These are phyloP conservation scores for Coenonympha arcania DNA, from an alignment of 2,888 invertebrate species.

Conservation along the genomic window DNA sequence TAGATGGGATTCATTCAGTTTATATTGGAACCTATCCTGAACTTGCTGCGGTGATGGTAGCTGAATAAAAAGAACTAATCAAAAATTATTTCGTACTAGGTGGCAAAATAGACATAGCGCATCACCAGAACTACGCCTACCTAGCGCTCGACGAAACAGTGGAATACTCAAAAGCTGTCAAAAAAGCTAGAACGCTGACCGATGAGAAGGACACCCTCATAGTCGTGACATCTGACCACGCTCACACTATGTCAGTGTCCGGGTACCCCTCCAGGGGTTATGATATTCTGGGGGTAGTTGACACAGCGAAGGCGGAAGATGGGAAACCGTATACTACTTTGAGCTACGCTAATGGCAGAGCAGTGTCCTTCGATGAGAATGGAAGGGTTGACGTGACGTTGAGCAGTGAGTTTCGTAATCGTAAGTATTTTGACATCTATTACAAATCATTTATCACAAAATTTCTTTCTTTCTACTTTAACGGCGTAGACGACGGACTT, in stretches of 20 bases:
- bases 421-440: constrained; percentile 49
- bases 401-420: constrained; percentile 52
- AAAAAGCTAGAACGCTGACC: constrained; percentile 75
- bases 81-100: too few species aligned
- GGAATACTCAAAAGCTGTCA: constrained; percentile 81
- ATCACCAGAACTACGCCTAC: constrained; percentile 79
- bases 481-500: too few species aligned
- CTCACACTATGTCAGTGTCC: constrained; percentile 83
- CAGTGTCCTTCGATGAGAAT: constrained; percentile 54
- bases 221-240: constrained; percentile 85
- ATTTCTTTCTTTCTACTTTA: too few species aligned
- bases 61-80: too few species aligned
- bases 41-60: too few species aligned
- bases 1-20: too few species aligned
- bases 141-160: constrained; percentile 85
- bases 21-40: too few species aligned
- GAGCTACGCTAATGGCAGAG: constrained; percentile 80
- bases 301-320: constrained; percentile 65
- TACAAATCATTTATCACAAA: too few species aligned
- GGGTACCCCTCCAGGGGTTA: constrained; percentile 81
- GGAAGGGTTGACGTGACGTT: constrained; percentile 74
- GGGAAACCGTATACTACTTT: constrained; percentile 76
- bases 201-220: constrained; percentile 81
- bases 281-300: constrained; percentile 65
- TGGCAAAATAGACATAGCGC: constrained; percentile 83